A percentile compares a stretch with the other conserved stretches of the same genome.
phyloP scores from a whole-genome alignment of 2,888 invertebrate species.

The Heteromurus nitidus region DNA sequence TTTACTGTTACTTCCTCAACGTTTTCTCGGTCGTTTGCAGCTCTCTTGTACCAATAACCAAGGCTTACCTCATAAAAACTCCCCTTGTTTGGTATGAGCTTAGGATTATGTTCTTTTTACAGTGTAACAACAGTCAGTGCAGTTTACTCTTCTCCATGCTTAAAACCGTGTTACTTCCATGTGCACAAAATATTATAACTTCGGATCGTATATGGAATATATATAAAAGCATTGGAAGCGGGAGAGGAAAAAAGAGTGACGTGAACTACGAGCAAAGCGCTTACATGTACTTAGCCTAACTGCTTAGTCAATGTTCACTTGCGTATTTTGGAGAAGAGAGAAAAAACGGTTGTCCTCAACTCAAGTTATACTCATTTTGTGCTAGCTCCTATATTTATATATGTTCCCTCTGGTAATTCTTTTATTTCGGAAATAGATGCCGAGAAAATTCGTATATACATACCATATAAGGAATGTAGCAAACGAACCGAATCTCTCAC shows the following conservation, averaged over 20 bases:
- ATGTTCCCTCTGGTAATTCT: conserved; percentile 9
- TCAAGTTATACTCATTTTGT: conserved; percentile 19
- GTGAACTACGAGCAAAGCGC: conserved; percentile 31
- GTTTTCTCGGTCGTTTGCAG: conserved; percentile 60
- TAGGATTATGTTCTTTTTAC: conserved; percentile 62
- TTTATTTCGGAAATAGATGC: background rate
- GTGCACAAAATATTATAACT: conserved; percentile 14
- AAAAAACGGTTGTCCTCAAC: conserved; percentile 25
- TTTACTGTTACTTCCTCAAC: conserved; percentile 58
- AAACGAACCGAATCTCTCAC: conserved; percentile 63
- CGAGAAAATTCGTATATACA: background rate
- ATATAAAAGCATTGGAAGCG: conserved; percentile 14
- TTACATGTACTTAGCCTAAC: conserved; percentile 42
- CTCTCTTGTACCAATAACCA: conserved; percentile 51
- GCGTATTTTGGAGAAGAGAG: conserved; percentile 21
- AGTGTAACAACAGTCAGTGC: conserved; percentile 57
- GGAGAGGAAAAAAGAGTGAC: conserved; percentile 16
- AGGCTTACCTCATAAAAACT: conserved; percentile 63
- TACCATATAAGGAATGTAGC: conserved; percentile 40
- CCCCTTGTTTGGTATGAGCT: conserved; percentile 64
- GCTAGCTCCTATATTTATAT: background rate
- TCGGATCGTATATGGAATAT: background rate
- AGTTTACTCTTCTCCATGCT: conserved; percentile 44
- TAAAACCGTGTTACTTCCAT: background rate
- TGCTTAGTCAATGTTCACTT: conserved; percentile 41